phyloP scores from a whole-genome alignment of 2,797 vertebrate genomes.

The Aulostomus chinensis region DNA sequence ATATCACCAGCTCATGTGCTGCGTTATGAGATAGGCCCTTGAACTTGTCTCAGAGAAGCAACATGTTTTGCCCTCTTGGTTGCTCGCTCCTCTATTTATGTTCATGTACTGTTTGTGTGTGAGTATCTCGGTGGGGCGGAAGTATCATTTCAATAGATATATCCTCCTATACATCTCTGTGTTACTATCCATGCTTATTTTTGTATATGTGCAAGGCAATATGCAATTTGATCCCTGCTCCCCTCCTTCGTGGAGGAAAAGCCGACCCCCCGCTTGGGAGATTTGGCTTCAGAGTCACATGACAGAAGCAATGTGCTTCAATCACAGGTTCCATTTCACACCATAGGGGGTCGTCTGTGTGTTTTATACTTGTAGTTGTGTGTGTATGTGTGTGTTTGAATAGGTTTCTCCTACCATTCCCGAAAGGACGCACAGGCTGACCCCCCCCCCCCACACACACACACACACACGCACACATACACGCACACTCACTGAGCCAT shows the following conservation, averaged over 20 bases:
- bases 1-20: too few relatives aligned
- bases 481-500: constrained; percentile 1
- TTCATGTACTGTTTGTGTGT: constrained; percentile 15
- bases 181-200: constrained; percentile 38
- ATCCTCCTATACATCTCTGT: constrained; percentile 23
- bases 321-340: constrained; percentile 37
- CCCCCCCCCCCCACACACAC: too few relatives aligned
- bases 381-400: neutral
- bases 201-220: constrained; percentile 12
- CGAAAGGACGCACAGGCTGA: constrained; percentile 15
- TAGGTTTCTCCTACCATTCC: constrained; percentile 12
- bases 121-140: constrained; percentile 1
- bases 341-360: constrained; percentile 16
- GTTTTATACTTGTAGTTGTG: constrained; percentile 2
- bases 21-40: too few relatives aligned
- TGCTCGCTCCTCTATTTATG: too few relatives aligned
- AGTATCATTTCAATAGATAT: constrained; percentile 19
- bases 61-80: too few relatives aligned
- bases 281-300: constrained; percentile 50
- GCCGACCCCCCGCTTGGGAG: constrained; percentile 38
- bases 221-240: constrained; percentile 56
- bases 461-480: too few relatives aligned
- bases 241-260: constrained; percentile 54
- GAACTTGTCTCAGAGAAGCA: too few relatives aligned
- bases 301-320: constrained; percentile 33